Evolutionary conservation across 2,113 vertebrate genomes (phyloP).

Genomic region (Plestiodon gilberti): DNA sequence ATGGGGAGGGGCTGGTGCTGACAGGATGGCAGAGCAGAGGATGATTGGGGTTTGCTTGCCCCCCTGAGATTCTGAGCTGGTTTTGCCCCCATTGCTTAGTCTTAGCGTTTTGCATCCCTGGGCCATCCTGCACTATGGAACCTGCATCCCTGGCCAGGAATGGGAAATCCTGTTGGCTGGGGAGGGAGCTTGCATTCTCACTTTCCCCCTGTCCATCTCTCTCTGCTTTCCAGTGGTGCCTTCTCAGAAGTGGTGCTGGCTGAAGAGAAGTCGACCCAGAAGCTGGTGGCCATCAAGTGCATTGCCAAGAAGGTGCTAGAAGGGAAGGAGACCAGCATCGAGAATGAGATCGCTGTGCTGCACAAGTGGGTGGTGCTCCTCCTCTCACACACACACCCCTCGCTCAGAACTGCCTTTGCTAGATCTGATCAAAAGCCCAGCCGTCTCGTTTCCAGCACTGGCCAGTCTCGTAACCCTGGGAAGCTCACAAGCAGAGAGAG

Average conservation of each 20-base stretch:
- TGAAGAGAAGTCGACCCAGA: slow-evolving; percentile 90
- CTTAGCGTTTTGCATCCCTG: neutral
- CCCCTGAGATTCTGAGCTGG: neutral
- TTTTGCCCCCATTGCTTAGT: neutral
- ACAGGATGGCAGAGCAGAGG: neutral
- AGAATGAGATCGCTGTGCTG: slow-evolving; percentile 95
- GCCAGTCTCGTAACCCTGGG: neutral
- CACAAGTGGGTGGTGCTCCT: slow-evolving; percentile 85
- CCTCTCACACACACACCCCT: fast-evolving
- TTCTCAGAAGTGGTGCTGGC: slow-evolving; percentile 98
- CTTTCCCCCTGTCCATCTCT: neutral
- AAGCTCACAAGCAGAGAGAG: neutral
- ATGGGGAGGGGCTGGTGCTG: slow-evolving; percentile 10
- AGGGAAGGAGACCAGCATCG: slow-evolving; percentile 96
- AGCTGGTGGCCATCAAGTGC: slow-evolving; percentile 96
- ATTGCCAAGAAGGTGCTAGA: slow-evolving; percentile 96
- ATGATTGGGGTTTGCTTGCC: neutral
- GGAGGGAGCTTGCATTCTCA: neutral
- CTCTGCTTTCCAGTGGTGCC: slow-evolving; percentile 81
- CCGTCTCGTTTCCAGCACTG: neutral
- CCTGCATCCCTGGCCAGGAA: neutral
- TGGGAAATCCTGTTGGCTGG: neutral
- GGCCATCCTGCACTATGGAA: neutral
- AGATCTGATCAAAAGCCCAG: neutral
- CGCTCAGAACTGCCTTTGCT: neutral